Conservation (phyloP, 23 tunicate genomes). For the Corella eumyota region DNA sequence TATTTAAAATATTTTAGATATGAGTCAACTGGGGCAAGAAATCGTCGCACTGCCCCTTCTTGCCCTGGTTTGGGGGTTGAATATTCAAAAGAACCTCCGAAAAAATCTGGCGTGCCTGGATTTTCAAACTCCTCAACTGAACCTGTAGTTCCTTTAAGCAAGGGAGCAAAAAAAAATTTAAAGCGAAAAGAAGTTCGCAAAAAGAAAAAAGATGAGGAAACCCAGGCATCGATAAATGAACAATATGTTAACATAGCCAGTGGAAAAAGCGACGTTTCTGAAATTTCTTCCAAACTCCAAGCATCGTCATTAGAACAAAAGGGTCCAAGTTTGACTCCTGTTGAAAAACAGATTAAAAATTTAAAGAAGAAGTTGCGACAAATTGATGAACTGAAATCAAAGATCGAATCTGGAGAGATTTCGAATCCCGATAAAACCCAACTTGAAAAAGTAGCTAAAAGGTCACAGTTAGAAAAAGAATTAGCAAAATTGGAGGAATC, state of each 20-base stretch:
- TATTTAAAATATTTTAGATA: too few relatives aligned
- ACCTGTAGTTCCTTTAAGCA: conserved; percentile 19
- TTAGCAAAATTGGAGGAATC: conserved; percentile 12
- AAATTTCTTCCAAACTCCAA: conserved; percentile 3
- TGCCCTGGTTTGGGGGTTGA: conserved; percentile 54
- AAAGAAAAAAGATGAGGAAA: conserved; percentile 43
- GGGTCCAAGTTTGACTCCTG: neutral
- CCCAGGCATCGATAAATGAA: conserved; percentile 12
- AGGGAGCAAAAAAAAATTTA: conserved; percentile 43
- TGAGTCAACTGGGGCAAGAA: conserved; percentile 33
- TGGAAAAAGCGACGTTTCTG: conserved; percentile 23
- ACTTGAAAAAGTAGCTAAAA: conserved; percentile 35
- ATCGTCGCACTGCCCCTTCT: conserved; percentile 57
- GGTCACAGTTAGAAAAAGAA: conserved; percentile 25
- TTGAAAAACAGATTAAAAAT: conserved; percentile 24
- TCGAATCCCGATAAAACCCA: conserved; percentile 34
- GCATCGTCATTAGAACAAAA: neutral
- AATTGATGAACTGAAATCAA: conserved; percentile 61
- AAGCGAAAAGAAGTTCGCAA: conserved; percentile 46
- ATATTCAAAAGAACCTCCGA: neutral
- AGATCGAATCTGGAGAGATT: conserved; percentile 47
- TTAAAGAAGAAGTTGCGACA: conserved; percentile 54
- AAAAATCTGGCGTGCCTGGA: conserved; percentile 20
- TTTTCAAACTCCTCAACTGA: neutral
- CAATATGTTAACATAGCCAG: conserved; percentile 29